Evolutionary conservation across 2,113 vertebrate genomes (phyloP), one percentile per base, ranked within the genome.

Genomic region (Bufo bufo): DNA sequence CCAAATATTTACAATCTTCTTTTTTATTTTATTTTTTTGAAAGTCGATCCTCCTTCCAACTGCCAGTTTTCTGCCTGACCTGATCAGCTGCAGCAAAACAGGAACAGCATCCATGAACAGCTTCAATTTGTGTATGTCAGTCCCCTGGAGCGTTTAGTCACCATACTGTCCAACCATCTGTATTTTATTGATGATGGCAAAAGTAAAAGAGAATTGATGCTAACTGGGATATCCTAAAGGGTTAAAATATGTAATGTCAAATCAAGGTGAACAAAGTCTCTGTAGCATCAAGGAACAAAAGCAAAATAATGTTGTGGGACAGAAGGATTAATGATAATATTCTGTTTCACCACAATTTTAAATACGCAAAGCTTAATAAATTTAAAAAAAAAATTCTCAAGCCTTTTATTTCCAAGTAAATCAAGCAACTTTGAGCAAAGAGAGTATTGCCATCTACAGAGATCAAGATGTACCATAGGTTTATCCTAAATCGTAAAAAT

Each of bases 121-220:
- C 1, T 50, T 58, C 87, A 85, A 85, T 17, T n/a, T 82, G 85
- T 61, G 54, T 49, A 69, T 54, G 80, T 85, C 91, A 88, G 88
- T 89, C 87, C 83, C 79, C 78, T 78, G 65, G 54, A 75, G 77
- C 85, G 87, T 89, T 90, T 78, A 0, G 17, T 82, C 89, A 90
- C 90, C 85, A 49, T 85, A 89, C 89, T 90, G 89, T 89, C 87
- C 89, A 82, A n/a, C 90, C 90, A 90, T 89, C 90, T 92, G 90
- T 90, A 89, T 90, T 90, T 91, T 90, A 91, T 91, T 90, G 86
- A 91, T 92, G 90, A 90, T 82, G 72, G 8, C 43, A 89, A 54
- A 85, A 20, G 11, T 45, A 61, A 80, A 59, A 82, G 85, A 90
- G 90, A 91, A 90, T 85, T 87, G 86, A 87, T 89, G 90, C 89